Base-by-base conservation (phyloP, 2,113 vertebrate species). In the Salminus brasiliensis region DNA sequence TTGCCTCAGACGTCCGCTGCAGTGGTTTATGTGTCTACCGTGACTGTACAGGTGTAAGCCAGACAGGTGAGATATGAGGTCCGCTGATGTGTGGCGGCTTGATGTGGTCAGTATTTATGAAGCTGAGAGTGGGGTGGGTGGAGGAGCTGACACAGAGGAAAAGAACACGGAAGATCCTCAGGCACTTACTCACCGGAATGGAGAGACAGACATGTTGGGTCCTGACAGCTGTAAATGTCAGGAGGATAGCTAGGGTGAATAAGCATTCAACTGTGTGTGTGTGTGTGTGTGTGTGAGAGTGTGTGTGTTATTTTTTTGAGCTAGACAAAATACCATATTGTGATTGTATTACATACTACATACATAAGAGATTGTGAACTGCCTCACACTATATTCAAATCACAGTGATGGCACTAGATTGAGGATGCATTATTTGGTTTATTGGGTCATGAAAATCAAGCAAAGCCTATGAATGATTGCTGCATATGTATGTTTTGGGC, bases 221-320 rank as follows among this genome's bases (percentile, higher is more conserved):
- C 49, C 60, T 79, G 79, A 71, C 41, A 76, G 45, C 23, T 12
- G 62, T 30, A 72, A 76, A 79, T 85, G 49, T 82, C 57, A 59
- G 76, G 36, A 49, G 63, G 47, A 69, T 72, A 72, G 73, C 52
- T 72, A 16, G 45, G 3, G 59, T 78, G 49, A 74, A 65, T 62
- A 74, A 36, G 45, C 71, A 57, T 45, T 57, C 52, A 30, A 7
- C 12, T 34, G 47, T 55, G 25, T 66, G 30, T 41, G 47, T 53
- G n/a, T n/a, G 6, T 45, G 39, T 67, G 25, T 34, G 60, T 69
- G 41, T 32, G 39, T 15, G 60, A 27, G 45, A 18, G 41, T 27
- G 55, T 60, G 34, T 71, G 34, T 57, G 30, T 11, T 13, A 43
- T 30, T 21, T 63, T 59, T 68, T 55, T 10, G 52, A 55, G 32